phyloP scores from a whole-genome alignment of 2,113 vertebrate genomes.

The Cariama cristata region DNA sequence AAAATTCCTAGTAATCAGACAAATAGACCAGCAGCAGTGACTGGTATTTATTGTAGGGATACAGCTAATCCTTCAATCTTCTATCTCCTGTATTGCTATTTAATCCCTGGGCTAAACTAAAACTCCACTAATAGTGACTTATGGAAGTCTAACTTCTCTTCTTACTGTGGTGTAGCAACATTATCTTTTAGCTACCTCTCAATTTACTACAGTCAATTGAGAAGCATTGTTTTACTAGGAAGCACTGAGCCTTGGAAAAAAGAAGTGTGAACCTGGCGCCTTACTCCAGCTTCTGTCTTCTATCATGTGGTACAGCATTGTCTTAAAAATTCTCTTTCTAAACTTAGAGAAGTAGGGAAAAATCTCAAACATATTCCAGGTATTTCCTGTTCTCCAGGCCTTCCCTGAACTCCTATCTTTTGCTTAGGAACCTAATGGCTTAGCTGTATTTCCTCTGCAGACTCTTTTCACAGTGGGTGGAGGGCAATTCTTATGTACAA shows the following conservation, averaged over 20 bases:
- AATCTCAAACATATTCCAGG: background rate
- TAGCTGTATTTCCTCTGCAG: background rate
- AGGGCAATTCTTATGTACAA: background rate
- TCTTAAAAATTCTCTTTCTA: background rate
- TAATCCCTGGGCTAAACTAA: background rate
- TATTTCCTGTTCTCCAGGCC: background rate
- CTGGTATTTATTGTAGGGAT: background rate
- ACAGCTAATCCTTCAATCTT: background rate
- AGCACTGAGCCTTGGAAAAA: background rate
- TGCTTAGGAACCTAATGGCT: background rate
- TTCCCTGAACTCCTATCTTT: background rate
- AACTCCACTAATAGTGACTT: background rate
- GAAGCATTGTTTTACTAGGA: background rate
- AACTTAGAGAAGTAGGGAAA: background rate
- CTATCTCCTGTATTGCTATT: background rate
- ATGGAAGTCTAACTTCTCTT: background rate
- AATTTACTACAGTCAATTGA: background rate
- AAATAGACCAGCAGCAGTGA: background rate
- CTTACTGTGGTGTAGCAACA: background rate
- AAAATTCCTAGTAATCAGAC: background rate
- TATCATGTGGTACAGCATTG: background rate
- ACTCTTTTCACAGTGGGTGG: background rate
- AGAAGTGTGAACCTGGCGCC: background rate
- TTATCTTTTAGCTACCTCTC: background rate
- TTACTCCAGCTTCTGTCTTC: background rate